A percentile compares a stretch with the other conserved stretches of the same genome.
Conservation (phyloP, 1,140 invertebrate species). For the Pygmarrhopalites habei region DNA sequence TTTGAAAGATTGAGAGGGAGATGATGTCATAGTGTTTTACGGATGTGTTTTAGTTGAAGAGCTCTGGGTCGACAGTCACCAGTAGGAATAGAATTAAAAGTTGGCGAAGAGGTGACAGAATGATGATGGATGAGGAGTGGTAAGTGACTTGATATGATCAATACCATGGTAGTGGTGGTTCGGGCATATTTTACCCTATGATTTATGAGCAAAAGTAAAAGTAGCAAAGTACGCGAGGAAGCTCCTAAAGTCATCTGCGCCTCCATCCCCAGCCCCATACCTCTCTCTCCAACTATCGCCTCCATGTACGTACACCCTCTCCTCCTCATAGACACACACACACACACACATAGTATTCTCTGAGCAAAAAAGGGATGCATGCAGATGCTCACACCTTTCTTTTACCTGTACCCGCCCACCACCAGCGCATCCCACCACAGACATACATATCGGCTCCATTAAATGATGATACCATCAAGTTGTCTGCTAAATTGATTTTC, state of each 20-base stretch:
- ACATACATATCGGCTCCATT: background rate
- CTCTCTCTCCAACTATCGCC: background rate
- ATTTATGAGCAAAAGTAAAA: constrained; percentile 2
- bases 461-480: constrained; percentile 20
- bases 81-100: too few species aligned
- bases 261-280: background rate
- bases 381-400: background rate
- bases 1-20: too few species aligned
- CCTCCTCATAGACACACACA: background rate
- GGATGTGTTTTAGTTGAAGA: too few species aligned
- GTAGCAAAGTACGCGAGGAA: background rate
- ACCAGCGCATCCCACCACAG: background rate
- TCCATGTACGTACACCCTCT: background rate
- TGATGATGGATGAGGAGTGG: constrained; percentile 9
- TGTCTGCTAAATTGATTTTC: constrained; percentile 19
- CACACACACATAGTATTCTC: too few species aligned
- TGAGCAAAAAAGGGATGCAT: background rate
- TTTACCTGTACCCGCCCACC: constrained; percentile 1
- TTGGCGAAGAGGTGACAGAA: background rate
- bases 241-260: background rate
- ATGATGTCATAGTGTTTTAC: too few species aligned
- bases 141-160: background rate
- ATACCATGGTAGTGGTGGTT: background rate
- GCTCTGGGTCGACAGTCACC: too few species aligned
- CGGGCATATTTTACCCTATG: background rate